phyloP scores from a whole-genome alignment of 92 coral and sea anemone genomes.

The Heteractis magnifica region DNA sequence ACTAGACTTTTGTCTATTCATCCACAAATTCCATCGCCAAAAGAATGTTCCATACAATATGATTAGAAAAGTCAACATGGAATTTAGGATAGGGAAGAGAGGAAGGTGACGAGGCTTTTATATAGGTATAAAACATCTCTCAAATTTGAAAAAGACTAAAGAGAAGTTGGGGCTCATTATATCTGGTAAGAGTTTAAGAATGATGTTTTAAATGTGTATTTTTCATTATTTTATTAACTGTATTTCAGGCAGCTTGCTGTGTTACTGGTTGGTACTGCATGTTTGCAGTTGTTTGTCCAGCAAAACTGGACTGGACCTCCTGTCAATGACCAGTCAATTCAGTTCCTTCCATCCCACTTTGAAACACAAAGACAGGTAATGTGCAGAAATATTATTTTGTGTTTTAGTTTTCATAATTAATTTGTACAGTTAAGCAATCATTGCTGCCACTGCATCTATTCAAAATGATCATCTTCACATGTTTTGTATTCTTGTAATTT shows the following conservation, averaged over 20 bases:
- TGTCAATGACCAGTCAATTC: background rate
- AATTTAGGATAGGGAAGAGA: no score
- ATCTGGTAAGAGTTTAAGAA: background rate
- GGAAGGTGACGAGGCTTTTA: no score
- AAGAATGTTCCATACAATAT: no score
- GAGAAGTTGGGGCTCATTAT: background rate
- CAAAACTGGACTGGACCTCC: constrained; percentile 93
- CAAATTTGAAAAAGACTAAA: no score
- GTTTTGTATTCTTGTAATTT: background rate
- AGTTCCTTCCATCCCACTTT: constrained; percentile 38
- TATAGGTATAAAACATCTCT: no score
- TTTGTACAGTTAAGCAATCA: background rate
- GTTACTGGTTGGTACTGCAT: constrained; percentile 63
- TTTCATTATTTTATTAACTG: background rate
- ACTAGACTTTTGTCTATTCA: no score
- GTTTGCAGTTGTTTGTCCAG: constrained; percentile 82
- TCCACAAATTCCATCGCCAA: no score
- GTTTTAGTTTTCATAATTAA: background rate
- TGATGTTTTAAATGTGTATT: background rate
- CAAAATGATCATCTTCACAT: background rate
- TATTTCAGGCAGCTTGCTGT: constrained; percentile 64
- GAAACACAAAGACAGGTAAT: constrained; percentile 37
- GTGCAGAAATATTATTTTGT: background rate
- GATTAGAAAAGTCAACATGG: no score
- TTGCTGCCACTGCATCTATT: no score